A percentile compares a stretch with the other conserved stretches of the same genome.
Evolutionary conservation across 2,888 invertebrate species (phyloP).

Genomic region (Hipparchia semele): DNA sequence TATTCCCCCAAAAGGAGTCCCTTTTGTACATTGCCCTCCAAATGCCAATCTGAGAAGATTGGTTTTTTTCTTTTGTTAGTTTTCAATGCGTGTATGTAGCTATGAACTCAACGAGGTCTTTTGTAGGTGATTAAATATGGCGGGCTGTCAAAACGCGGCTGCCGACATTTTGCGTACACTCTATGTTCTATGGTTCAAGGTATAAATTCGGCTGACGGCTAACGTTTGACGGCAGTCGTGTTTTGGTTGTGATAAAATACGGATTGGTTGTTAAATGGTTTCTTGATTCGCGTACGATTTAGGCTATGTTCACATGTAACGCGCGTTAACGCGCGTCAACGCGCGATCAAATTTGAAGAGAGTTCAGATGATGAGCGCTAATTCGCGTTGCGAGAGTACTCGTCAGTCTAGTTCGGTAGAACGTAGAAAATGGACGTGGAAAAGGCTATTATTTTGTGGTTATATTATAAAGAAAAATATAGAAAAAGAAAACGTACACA

Average conservation of each 20-base stretch:
- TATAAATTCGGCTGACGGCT: slow-evolving; percentile 38
- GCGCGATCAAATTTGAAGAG: no score
- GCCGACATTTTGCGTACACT: slow-evolving; percentile 29
- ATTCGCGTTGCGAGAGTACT: no score
- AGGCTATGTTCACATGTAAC: no score
- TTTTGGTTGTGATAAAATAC: slow-evolving; percentile 54
- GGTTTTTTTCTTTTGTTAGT: slow-evolving; percentile 83
- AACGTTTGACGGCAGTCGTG: slow-evolving; percentile 41
- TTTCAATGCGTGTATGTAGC: slow-evolving; percentile 78
- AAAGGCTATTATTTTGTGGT: no score
- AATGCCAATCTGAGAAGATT: slow-evolving; percentile 82
- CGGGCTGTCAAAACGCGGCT: slow-evolving; percentile 43
- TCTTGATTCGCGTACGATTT: slow-evolving; percentile 71
- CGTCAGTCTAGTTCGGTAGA: no score
- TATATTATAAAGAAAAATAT: no score
- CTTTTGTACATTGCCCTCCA: slow-evolving; percentile 70
- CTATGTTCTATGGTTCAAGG: slow-evolving; percentile 40
- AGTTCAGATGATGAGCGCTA: no score
- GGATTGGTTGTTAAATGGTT: slow-evolving; percentile 82
- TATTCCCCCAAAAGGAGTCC: slow-evolving; percentile 64
- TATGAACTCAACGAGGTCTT: slow-evolving; percentile 65
- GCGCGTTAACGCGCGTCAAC: no score
- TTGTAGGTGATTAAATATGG: slow-evolving; percentile 81
- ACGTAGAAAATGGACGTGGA: no score
- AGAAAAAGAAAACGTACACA: no score